phyloP scores from a whole-genome alignment of 2,888 invertebrate genomes.

The Candidula unifasciata region DNA sequence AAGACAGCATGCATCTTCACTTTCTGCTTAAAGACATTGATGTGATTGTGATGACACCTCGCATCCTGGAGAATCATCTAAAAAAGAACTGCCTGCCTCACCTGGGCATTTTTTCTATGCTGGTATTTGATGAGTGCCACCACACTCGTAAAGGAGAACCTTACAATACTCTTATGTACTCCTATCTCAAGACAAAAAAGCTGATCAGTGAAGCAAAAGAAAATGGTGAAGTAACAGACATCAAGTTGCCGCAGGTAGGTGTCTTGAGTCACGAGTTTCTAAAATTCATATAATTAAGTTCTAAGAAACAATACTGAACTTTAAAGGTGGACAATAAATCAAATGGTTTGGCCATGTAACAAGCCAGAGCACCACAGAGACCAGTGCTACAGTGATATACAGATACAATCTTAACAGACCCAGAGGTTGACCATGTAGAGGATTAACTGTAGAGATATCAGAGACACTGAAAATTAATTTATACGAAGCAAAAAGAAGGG shows the following conservation, averaged over 20 bases:
- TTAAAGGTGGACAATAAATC: too few species aligned
- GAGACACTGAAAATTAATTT: too few species aligned
- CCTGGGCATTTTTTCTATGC: constrained; percentile 55
- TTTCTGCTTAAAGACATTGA: constrained; percentile 54
- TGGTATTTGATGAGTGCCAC: constrained; percentile 65
- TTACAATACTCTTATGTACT: constrained; percentile 62
- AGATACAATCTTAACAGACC: too few species aligned
- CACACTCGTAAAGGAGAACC: constrained; percentile 62
- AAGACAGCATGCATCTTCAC: constrained; percentile 54
- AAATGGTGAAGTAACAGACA: neutral
- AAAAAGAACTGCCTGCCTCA: constrained; percentile 46
- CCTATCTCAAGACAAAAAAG: constrained; percentile 42
- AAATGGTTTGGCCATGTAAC: neutral
- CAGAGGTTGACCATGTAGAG: too few species aligned
- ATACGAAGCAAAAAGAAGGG: too few species aligned
- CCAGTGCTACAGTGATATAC: too few species aligned
- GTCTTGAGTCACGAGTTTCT: neutral
- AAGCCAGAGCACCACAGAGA: too few species aligned
- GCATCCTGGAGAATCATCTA: constrained; percentile 70
- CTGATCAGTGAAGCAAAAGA: neutral
- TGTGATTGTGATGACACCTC: constrained; percentile 73
- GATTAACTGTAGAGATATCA: too few species aligned
- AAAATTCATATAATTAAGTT: neutral
- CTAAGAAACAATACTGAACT: too few species aligned
- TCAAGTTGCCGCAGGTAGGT: constrained; percentile 45